Conservation (phyloP, 1,140 invertebrate species). For the Drosophila suzukii region DNA sequence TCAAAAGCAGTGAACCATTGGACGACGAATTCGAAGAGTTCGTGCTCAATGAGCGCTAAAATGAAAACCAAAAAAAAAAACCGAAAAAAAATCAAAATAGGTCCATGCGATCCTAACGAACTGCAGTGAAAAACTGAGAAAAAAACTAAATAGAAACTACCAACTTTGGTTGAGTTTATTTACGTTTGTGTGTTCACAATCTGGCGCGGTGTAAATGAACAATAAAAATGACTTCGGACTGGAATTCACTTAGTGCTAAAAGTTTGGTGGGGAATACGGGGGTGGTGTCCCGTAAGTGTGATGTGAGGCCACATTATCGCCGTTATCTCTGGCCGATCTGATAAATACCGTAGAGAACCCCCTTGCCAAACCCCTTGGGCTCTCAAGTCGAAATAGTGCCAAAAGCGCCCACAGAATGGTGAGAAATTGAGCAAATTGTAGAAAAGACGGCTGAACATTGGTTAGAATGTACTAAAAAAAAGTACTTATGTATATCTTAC, state of each 20-base stretch:
- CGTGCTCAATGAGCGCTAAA: conserved; percentile 70
- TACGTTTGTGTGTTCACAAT: conserved; percentile 35
- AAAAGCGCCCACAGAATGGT: conserved; percentile 14
- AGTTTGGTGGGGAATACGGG: conserved; percentile 2
- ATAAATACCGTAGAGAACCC: conserved; percentile 46
- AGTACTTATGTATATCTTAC: not conserved
- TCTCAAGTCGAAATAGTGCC: conserved; percentile 13
- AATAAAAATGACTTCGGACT: conserved; percentile 60
- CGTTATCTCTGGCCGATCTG: conserved; percentile 65
- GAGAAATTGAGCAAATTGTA: conserved; percentile 24
- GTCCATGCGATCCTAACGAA: conserved; percentile 38
- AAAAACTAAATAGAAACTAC: conserved; percentile 32
- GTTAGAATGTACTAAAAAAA: not conserved
- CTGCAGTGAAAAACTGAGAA: conserved; percentile 40
- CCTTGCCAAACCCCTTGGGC: not conserved
- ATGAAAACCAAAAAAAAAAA: not conserved
- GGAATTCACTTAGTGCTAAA: conserved; percentile 51
- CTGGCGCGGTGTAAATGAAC: conserved; percentile 58
- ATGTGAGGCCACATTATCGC: conserved; percentile 52
- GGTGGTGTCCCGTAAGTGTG: conserved; percentile 15
- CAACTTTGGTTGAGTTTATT: conserved; percentile 36
- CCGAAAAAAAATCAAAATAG: conserved; percentile 4
- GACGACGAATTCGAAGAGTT: conserved; percentile 67
- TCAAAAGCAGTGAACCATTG: conserved; percentile 69
- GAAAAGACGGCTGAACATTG: conserved; percentile 11